A percentile compares a stretch with the other conserved stretches of the same genome.
These are phyloP conservation scores for Strigamia maritima DNA, from an alignment of 2,888 invertebrate genomes.

Conservation along the genomic window DNA sequence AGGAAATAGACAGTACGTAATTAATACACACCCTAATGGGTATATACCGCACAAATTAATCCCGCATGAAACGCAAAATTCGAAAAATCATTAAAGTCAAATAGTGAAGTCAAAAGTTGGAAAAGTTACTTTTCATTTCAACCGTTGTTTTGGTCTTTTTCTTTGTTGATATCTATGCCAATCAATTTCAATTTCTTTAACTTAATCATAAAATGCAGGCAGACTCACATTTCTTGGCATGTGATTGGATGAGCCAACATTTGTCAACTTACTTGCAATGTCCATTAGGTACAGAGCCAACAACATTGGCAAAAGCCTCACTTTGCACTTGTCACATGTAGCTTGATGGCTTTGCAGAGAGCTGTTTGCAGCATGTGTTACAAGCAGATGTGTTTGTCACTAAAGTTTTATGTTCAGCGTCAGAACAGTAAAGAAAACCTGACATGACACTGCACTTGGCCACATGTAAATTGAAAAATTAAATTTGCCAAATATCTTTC, in stretches of 20 bases:
- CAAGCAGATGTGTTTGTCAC: constrained; percentile 29
- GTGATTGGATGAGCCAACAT: constrained; percentile 21
- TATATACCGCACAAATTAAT: no score
- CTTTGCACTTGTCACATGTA: constrained; percentile 24
- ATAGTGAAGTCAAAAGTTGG: no score
- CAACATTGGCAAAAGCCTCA: constrained; percentile 24
- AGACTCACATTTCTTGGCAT: neutral
- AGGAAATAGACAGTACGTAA: no score
- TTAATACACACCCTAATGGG: no score
- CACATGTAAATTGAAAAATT: constrained; percentile 24
- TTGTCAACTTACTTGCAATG: constrained; percentile 13
- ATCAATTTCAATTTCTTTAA: neutral
- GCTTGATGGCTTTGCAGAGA: constrained; percentile 29
- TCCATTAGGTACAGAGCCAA: constrained; percentile 27
- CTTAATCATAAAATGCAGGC: constrained; percentile 19
- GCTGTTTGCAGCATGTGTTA: constrained; percentile 29
- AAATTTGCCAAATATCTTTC: neutral
- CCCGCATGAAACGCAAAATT: no score
- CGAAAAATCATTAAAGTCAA: no score
- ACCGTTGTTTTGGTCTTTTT: no score
- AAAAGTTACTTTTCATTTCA: no score
- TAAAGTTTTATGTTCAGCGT: constrained; percentile 15
- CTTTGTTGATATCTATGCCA: no score
- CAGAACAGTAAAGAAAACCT: neutral
- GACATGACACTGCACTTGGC: neutral